These are phyloP conservation scores for Cricetomys ansorgei DNA, from an alignment of 2,113 vertebrate genomes.

Conservation along the genomic window DNA sequence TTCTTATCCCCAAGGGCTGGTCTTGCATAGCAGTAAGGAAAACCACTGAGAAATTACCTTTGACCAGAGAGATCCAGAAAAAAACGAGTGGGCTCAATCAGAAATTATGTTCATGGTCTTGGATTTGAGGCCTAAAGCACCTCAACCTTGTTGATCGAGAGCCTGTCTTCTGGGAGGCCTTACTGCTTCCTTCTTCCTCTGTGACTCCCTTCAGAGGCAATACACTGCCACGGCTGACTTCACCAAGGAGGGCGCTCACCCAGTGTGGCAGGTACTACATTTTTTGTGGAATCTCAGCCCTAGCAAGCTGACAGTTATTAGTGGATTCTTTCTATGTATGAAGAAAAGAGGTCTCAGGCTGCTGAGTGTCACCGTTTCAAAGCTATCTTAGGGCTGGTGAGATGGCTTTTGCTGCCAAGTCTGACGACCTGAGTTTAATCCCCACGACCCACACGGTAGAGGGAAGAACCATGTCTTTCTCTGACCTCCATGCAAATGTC, in stretches of 20 bases:
- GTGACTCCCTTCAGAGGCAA: background rate
- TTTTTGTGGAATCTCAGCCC: background rate
- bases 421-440: background rate
- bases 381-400: background rate
- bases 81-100: background rate
- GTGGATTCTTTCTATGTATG: background rate
- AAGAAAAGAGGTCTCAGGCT: constrained; percentile 7
- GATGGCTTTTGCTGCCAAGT: background rate
- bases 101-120: background rate
- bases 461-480: background rate
- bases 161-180: background rate
- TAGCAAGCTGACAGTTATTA: background rate
- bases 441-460: background rate
- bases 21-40: background rate
- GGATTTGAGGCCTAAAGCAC: background rate
- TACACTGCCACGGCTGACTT: background rate
- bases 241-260: background rate
- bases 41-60: background rate
- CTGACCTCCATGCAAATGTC: background rate
- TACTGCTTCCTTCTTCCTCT: background rate
- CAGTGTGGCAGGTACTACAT: background rate
- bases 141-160: background rate
- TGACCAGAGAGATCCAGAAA: background rate
- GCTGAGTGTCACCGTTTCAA: background rate
- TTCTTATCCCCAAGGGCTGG: background rate